Evolutionary conservation across 2,888 invertebrate genomes (phyloP), one percentile per base, ranked within the genome.

Genomic region (Noctua comes): DNA sequence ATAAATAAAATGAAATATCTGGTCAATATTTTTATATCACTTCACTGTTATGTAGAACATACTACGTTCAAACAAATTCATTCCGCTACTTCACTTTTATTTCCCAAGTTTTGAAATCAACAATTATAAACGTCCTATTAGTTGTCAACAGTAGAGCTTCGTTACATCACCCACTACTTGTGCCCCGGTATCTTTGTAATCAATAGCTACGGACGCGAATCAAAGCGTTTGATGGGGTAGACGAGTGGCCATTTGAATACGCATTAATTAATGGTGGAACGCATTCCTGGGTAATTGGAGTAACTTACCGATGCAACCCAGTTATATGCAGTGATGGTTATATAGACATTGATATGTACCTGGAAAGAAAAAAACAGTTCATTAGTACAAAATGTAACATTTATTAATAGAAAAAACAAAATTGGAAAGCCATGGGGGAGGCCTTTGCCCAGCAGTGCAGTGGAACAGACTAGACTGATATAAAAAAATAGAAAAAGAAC

Each of bases 251-350:
- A 81, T 81, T 82, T 80, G 68, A 88, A 82, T 87, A 70, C 79
- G 31, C 79, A 80, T 84, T 81, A 79, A 86, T 88, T 86, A 83
- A 78, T 79, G 27, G 65, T 54, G 77, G 66, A 77, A 78, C 70
- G 76, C 68, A 74, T 87, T 81, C 59, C 71, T 31, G 27, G 0
- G 16, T 76, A 77, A 84, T 81, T 76, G 74, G 54, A 76, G 40
- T 66, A 66, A 86, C 86, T 89, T 83, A 88, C 88, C 73, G n/a
- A 80, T 24, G 31, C 5, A 31, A 46, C 18, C 7, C n/a, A 46
- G 40, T 21, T 62, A 51, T 10, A n/a, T 27, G 66, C 27, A 48
- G 24, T 18, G 51, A 66, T 36, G 59, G 13, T 36, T 62, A 27
- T n/a, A 66, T 4, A 27, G 36, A 36, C 36, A 36, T 77, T 72